Evolutionary conservation across 2,113 vertebrate genomes (phyloP).

Genomic region (Psilopogon haemacephalus): DNA sequence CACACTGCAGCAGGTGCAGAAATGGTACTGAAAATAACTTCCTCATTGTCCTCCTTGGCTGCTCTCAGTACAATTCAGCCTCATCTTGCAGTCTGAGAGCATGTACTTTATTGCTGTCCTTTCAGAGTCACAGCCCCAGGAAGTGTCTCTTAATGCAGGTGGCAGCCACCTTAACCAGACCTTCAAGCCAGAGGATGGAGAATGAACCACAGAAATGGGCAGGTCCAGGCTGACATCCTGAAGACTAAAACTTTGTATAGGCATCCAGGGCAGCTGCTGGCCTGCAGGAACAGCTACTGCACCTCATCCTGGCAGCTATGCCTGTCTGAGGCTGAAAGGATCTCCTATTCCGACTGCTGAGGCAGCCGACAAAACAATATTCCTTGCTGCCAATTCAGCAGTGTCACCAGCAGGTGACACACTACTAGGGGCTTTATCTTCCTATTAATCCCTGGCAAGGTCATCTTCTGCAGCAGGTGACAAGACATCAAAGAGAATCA

Average conservation of each 20-base stretch:
- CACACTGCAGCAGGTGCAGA: neutral
- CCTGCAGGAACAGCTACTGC: neutral
- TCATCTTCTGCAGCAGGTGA: neutral
- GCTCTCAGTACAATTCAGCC: neutral
- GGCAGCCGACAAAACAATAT: neutral
- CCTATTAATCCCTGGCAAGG: neutral
- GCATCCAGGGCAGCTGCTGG: neutral
- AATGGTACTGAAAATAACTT: slow-evolving; percentile 13
- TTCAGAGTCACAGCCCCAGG: neutral
- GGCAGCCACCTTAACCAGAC: neutral
- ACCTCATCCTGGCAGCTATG: fast-evolving
- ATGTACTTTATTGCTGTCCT: neutral
- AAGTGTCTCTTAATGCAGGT: neutral
- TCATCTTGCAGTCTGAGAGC: neutral
- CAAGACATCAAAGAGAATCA: no score
- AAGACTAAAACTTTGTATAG: neutral
- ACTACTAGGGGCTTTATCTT: neutral
- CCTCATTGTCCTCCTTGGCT: neutral
- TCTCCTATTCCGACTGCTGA: neutral
- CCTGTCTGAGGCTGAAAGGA: neutral
- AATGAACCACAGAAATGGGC: neutral
- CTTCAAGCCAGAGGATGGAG: neutral
- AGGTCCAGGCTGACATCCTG: neutral
- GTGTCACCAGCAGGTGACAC: neutral
- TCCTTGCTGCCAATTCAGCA: neutral